A percentile compares a stretch with the other conserved stretches of the same genome.
Evolutionary conservation across 2,797 vertebrate species (phyloP).

Genomic region (Xyrichtys novacula): DNA sequence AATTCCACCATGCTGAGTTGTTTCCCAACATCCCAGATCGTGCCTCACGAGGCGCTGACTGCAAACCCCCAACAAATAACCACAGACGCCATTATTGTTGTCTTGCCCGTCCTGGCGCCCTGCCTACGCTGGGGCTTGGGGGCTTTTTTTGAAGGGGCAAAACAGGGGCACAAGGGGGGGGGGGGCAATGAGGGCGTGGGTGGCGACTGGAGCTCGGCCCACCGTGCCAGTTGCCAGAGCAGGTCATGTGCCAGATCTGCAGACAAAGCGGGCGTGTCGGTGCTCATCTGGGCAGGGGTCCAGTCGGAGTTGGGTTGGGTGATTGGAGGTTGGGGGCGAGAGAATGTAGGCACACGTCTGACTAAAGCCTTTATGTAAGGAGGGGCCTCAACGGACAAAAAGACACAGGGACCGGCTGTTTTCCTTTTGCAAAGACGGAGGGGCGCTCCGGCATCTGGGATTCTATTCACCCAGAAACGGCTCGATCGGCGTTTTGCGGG

Average conservation of each 20-base stretch:
- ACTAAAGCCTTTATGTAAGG: conserved; percentile 69
- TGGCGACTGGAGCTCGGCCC: conserved; percentile 63
- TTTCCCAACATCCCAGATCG: conserved; percentile 23
- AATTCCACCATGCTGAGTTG: conserved; percentile 7
- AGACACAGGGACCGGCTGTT: conserved; percentile 72
- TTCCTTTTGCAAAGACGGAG: conserved; percentile 43
- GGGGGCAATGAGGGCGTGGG: conserved; percentile 70
- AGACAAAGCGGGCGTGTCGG: conserved; percentile 74
- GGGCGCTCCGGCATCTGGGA: conserved; percentile 65
- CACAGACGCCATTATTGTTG: conserved; percentile 44
- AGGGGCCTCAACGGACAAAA: conserved; percentile 71
- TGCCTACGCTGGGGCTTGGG: conserved; percentile 46
- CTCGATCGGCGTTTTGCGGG: conserved; percentile 20
- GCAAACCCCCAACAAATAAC: conserved; percentile 27
- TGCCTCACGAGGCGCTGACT: conserved; percentile 20
- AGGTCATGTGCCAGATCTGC: conserved; percentile 65
- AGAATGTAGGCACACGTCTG: conserved; percentile 77
- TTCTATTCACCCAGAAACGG: conserved; percentile 64
- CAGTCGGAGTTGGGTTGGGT: conserved; percentile 47
- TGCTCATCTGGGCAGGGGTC: conserved; percentile 63
- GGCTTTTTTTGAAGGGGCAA: conserved; percentile 48
- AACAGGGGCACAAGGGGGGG: conserved; percentile 40
- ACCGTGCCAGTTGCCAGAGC: conserved; percentile 54
- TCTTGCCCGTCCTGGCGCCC: conserved; percentile 52
- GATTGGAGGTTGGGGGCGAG: conserved; percentile 26